Evolutionary conservation across 35 echinoderm and acorn worm genomes (phyloP).

Genomic region (Diadema setosum): DNA sequence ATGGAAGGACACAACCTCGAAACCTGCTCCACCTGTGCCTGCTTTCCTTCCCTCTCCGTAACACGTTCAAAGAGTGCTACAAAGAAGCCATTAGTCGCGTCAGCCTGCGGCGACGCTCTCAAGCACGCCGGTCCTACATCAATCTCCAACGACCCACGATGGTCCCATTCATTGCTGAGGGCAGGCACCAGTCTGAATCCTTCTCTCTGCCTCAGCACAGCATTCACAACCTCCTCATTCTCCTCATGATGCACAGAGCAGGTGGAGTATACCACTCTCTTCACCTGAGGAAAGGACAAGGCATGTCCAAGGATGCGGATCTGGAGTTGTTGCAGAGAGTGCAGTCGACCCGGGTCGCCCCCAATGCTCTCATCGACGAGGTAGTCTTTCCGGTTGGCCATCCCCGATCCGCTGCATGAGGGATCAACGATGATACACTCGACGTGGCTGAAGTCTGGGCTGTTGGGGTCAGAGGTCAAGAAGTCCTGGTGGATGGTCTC

Average conservation of each 20-base stretch:
- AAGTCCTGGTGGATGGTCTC: conserved; percentile 66
- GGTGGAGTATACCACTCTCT: conserved; percentile 89
- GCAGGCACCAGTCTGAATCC: conserved; percentile 51
- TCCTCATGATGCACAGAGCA: conserved; percentile 70
- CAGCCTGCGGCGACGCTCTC: conserved; percentile 43
- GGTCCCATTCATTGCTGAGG: conserved; percentile 32
- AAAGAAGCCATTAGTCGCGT: conserved; percentile 93
- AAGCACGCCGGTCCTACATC: conserved; percentile 43
- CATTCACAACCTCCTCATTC: conserved; percentile 80
- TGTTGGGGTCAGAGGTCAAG: conserved; percentile 45
- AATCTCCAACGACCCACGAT: not conserved
- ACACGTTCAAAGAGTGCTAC: conserved; percentile 70
- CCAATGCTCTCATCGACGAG: conserved; percentile 5
- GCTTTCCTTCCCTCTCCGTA: not conserved
- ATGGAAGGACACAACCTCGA: not conserved
- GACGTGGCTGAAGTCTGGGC: conserved; percentile 28
- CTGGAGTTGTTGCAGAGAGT: conserved; percentile 50
- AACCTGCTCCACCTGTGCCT: not conserved
- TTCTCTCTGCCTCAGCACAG: conserved; percentile 27
- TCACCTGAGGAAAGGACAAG: conserved; percentile 68
- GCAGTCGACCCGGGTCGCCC: conserved; percentile 31
- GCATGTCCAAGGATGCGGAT: conserved; percentile 70
- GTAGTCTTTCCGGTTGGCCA: conserved; percentile 67
- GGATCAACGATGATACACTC: conserved; percentile 88
- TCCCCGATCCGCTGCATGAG: conserved; percentile 89